Base-by-base conservation (phyloP, 2,797 vertebrate genomes). In the Tokudaia muenninki region DNA sequence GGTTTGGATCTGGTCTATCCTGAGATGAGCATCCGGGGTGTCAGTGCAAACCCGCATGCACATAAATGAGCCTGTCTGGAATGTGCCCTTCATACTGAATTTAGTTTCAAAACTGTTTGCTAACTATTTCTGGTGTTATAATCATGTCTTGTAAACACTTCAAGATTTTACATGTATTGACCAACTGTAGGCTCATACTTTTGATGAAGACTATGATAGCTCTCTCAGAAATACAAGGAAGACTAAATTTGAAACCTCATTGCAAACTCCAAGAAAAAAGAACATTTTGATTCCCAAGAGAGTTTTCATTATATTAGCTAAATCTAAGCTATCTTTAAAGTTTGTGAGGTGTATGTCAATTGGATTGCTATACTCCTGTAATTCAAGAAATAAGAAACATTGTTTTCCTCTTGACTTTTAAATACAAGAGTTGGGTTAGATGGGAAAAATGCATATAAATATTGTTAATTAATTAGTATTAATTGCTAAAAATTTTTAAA, bases 61-160 rank as follows among this genome's bases (percentile, higher is more conserved):
- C 77, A 22, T 50, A 16, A 14, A 63, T 70, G 70, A 88, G 31
- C 4, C 34, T 24, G 87, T 80, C 24, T 34, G 79, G 81, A 86
- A 91, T 83, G 52, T 75, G n/a, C 50, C 21, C 26, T 87, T 80
- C 21, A n/a, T 89, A 57, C 70, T 52, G 3, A 91, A 31, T 91
- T 93, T 93, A 37, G 13, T 81, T 75, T 97, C 79, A 77, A 37
- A 95, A 81, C 21, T 37, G 13, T 81, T 26, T 77, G 24, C 96
- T 95, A 93, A 87, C 63, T 5, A 19, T 91, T 95, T 97, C 52
- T 90, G 59, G 37, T 87, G 63, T 97, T 94, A 95, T 61, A 98
- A 90, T 81, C 84, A 63, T 87, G 8, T 88, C 17, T 37, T 89
- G 21, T 3, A 29, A 79, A 37, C 90, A 72, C 70, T 14, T 63